These are phyloP conservation scores for Epinephelus cyanopodus DNA, from an alignment of 2,113 vertebrate species.

Conservation along the genomic window DNA sequence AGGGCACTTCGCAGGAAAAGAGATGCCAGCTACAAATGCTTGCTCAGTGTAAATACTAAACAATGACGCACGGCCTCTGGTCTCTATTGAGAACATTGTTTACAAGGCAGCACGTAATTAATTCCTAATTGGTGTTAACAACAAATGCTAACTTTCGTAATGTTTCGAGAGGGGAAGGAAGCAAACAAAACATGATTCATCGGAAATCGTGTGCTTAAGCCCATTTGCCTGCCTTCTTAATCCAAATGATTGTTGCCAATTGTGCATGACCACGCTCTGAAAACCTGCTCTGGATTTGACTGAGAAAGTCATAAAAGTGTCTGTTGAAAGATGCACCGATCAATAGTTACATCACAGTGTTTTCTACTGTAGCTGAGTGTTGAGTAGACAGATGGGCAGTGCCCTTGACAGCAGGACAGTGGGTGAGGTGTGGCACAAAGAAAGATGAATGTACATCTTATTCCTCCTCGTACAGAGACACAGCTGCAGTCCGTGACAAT, in stretches of 20 bases:
- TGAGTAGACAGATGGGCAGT: conserved; percentile 40
- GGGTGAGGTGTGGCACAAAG: conserved; percentile 42
- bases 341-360: conserved; percentile 2
- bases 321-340: conserved; percentile 9
- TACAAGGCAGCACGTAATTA: conserved; percentile 51
- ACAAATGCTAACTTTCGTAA: conserved; percentile 46
- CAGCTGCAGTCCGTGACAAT: conserved; percentile 20
- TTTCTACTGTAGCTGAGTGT: conserved; percentile 22
- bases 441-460: conserved; percentile 15
- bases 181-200: conserved; percentile 41
- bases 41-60: conserved; percentile 72
- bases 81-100: conserved; percentile 58
- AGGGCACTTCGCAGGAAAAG: conserved; percentile 73
- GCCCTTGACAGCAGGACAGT: conserved; percentile 28
- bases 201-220: conserved; percentile 40
- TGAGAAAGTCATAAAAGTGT: conserved; percentile 31
- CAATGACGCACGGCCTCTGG: conserved; percentile 48
- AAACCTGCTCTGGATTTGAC: conserved; percentile 26
- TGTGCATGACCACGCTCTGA: background rate
- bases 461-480: conserved; percentile 22
- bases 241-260: conserved; percentile 17
- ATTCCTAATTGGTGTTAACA: conserved; percentile 51
- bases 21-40: conserved; percentile 68
- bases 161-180: conserved; percentile 25
- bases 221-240: conserved; percentile 45